Evolutionary conservation across 2,113 vertebrate genomes (phyloP), one percentile per base, ranked within the genome.

Genomic region (Aegithalos caudatus): DNA sequence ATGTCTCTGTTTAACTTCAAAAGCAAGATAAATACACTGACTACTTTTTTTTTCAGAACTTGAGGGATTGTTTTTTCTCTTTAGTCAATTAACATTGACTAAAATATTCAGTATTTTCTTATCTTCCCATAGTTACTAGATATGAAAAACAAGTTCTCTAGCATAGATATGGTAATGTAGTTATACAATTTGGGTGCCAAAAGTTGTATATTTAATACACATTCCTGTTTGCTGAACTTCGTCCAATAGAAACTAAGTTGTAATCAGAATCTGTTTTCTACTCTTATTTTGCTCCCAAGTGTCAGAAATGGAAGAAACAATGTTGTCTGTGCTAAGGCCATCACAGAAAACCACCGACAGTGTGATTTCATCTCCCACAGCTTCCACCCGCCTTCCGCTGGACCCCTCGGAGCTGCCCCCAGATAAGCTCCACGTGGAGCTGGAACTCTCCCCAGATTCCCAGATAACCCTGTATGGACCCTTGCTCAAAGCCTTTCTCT

Each of bases 221-320:
- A 18, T 70, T 86, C 4, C 2, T 81, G 19, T 40, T 82, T 65
- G 20, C 47, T 94, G 51, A 47, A 80, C 42, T 91, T 65, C n/a
- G 37, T 42, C 70, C 7, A 3, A 70, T 16, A 44, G 40, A 73
- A 66, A 21, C 40, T 35, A 65, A 44, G 18, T 33, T 35, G 29
- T 56, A 33, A 64, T 38, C 14, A 50, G 29, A 86, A 27, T 44
- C 23, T 92, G 15, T 79, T 85, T 51, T 90, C 42, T 53, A 40
- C 24, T 96, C 29, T 88, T 90, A 6, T 19, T 89, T 88, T 91
- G 51, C 47, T 56, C 27, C 67, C 1, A 83, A 99, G 99, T 99
- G 92, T 99, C 99, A 81, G 99, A 99, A 98, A 99, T 99, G 98
- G 99, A 99, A 82, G 99, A 99, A 94, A 98, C 98, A 4, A 99